Percentiles rank a stretch among this genome's conserved stretches.
phyloP scores from a whole-genome alignment of 2,797 vertebrate genomes.

The Spinus pinus region DNA sequence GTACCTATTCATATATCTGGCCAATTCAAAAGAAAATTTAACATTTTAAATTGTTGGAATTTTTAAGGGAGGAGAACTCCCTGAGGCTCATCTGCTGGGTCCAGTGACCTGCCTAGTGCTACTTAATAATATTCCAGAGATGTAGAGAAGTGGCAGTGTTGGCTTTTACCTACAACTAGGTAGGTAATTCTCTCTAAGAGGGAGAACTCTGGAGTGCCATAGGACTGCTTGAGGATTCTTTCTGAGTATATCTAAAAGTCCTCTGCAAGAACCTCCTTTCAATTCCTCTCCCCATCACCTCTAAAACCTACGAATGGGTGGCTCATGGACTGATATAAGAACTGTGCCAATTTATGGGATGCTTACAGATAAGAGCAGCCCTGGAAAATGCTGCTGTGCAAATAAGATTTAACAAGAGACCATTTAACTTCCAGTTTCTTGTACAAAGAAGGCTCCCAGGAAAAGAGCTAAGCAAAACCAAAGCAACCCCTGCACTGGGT shows the following conservation, averaged over 20 bases:
- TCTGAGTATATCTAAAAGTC: background rate
- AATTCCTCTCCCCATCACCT: background rate
- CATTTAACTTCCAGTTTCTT: background rate
- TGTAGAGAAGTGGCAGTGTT: background rate
- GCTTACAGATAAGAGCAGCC: background rate
- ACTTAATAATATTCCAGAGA: background rate
- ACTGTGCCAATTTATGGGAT: background rate
- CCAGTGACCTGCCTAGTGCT: background rate
- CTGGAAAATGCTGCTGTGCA: background rate
- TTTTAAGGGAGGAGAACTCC: background rate
- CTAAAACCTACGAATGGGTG: background rate
- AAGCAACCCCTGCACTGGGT: background rate
- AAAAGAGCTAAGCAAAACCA: background rate
- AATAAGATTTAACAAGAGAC: background rate
- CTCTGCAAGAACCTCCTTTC: background rate
- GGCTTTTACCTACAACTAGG: background rate
- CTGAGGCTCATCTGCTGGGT: background rate
- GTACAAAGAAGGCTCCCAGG: background rate
- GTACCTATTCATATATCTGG: background rate
- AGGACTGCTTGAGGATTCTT: background rate
- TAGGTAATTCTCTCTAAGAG: background rate
- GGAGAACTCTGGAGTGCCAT: background rate
- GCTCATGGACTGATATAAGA: background rate
- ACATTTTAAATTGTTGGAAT: background rate
- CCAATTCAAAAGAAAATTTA: background rate